Base-by-base conservation (phyloP, 2,113 vertebrate species). In the Apteryx owenii region DNA sequence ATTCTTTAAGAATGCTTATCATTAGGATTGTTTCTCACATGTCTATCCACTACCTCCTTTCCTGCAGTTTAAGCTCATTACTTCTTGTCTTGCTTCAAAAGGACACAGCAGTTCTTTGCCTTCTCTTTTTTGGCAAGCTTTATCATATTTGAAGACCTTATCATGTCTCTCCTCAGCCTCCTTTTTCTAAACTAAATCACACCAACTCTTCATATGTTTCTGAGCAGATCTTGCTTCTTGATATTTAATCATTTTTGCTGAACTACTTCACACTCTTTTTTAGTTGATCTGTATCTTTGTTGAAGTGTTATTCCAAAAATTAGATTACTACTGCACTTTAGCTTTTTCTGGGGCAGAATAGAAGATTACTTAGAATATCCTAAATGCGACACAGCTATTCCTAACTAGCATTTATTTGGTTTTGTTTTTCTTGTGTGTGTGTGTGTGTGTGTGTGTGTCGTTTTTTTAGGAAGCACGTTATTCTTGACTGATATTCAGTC, bases 381-480 rank as follows among this genome's bases (percentile, higher is more conserved):
- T 31, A 58, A 64, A 87, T 33, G 31, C 10, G 29, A 60, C 18
- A 60, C 53, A 46, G 7, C 5, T 62, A 51, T 53, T 53, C 18
- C 12, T 23, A 73, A 5, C 4, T 40, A 56, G 7, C 0, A 1
- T 0, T 6, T 3, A 26, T 33, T 12, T 66, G 50, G 9, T 14
- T 15, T 8, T 33, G 23, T 36, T 29, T 16, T 9, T 5, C 4
- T 19, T 28, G 25, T 54, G 53, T 26, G 53, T 26, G 25, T 26
- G 36, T 54, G 10, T 36, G 53, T 26, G 25, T 26, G 36, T 54
- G 10, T 36, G 1, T 8, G 13, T 26, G 12, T 42, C n/a, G 7
- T 42, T 65, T 56, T 25, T 48, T 72, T 5, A 76, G 25, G 15
- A 61, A 62, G 5, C 25, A 33, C 66, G 4, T 9, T 71, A 46